Conservation (phyloP, 2,888 invertebrate genomes). For the Anodontia alba region DNA sequence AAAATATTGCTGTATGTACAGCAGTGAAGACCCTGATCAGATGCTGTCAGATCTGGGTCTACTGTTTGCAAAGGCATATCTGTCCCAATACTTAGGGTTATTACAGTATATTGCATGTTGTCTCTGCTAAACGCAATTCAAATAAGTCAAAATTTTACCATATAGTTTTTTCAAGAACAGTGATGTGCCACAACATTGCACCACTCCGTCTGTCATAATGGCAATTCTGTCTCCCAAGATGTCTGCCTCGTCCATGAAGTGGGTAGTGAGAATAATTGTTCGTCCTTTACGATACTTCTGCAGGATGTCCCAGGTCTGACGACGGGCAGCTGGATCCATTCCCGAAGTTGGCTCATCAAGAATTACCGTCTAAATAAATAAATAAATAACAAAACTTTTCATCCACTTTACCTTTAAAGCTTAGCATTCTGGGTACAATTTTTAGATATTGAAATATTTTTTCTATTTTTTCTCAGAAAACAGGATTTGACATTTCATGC, state of each 20-base stretch:
- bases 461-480: too few relatives aligned
- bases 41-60: too few relatives aligned
- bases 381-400: too few relatives aligned
- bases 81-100: too few relatives aligned
- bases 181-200: slow-evolving; percentile 93
- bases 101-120: too few relatives aligned
- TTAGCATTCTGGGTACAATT: not conserved
- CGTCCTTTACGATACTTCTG: slow-evolving; percentile 88
- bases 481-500: too few relatives aligned
- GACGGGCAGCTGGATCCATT: slow-evolving; percentile 87
- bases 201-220: slow-evolving; percentile 92
- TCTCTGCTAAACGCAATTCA: too few relatives aligned
- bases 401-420: too few relatives aligned
- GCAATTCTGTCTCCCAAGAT: slow-evolving; percentile 94
- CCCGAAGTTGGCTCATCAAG: slow-evolving; percentile 86
- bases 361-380: slow-evolving; percentile 83
- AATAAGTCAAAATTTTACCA: slow-evolving; percentile 87
- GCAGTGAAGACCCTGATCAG: too few relatives aligned
- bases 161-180: slow-evolving; percentile 91
- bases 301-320: slow-evolving; percentile 91
- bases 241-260: slow-evolving; percentile 97
- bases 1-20: too few relatives aligned
- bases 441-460: too few relatives aligned
- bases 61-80: too few relatives aligned
- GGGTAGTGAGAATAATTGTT: slow-evolving; percentile 90